These are phyloP conservation scores for Eucriotettix oculatus DNA, from an alignment of 2,888 invertebrate genomes.

Conservation along the genomic window DNA sequence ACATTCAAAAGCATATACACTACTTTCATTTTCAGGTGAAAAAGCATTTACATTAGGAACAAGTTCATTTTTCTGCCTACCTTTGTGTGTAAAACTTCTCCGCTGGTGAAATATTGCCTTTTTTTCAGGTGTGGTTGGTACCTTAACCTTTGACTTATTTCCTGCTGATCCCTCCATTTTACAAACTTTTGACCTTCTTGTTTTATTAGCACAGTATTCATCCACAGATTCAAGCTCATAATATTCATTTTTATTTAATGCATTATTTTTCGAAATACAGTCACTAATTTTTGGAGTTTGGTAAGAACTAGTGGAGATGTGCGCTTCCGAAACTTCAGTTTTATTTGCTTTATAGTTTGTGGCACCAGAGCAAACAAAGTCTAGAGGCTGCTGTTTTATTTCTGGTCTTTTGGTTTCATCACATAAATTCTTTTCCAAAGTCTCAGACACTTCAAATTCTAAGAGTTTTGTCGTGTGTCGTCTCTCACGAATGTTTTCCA, in stretches of 20 bases:
- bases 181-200: background rate
- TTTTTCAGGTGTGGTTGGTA: constrained; percentile 12
- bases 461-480: background rate
- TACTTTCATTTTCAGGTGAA: constrained; percentile 50
- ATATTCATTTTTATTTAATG: no score
- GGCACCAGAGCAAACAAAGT: background rate
- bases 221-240: background rate
- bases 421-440: background rate
- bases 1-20: constrained; percentile 54
- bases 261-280: no score
- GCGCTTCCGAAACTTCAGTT: background rate
- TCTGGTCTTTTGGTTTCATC: background rate
- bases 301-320: background rate
- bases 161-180: background rate
- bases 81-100: constrained; percentile 37
- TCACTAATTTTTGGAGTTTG: no score
- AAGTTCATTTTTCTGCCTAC: constrained; percentile 30
- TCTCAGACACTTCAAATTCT: background rate
- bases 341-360: background rate
- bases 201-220: background rate
- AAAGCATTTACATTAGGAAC: constrained; percentile 38
- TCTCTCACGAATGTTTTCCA: background rate
- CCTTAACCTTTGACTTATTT: background rate
- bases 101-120: constrained; percentile 28
- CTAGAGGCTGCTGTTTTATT: background rate